Percentiles rank a stretch among this genome's conserved stretches.
Evolutionary conservation across 2,888 invertebrate species (phyloP).

Genomic region (Nineta flava): DNA sequence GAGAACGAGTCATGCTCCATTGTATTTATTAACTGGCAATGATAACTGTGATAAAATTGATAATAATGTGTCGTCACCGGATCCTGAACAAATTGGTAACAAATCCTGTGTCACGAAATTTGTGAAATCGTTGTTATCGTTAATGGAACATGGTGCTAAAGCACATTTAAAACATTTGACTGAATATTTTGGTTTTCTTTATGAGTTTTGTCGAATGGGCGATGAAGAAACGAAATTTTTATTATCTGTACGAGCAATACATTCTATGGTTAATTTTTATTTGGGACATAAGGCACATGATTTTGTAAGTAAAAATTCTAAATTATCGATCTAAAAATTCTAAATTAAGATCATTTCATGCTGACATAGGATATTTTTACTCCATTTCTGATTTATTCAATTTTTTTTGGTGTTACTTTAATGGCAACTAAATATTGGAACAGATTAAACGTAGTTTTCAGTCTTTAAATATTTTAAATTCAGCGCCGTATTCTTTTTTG

Average conservation of each 20-base stretch:
- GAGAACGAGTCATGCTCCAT: slow-evolving; percentile 38
- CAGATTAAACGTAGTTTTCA: too few relatives aligned
- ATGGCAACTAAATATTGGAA: background rate
- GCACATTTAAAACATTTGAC: slow-evolving; percentile 75
- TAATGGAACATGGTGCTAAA: slow-evolving; percentile 80
- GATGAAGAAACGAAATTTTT: slow-evolving; percentile 84
- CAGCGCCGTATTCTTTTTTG: too few relatives aligned
- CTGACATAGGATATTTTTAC: too few relatives aligned
- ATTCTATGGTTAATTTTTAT: slow-evolving; percentile 84
- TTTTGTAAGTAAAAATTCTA: slow-evolving; percentile 33
- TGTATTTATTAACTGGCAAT: slow-evolving; percentile 41
- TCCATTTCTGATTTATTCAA: too few relatives aligned
- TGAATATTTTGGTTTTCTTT: slow-evolving; percentile 82
- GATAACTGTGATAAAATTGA: slow-evolving; percentile 32
- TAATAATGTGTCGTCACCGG: slow-evolving; percentile 27
- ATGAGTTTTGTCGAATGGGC: slow-evolving; percentile 91
- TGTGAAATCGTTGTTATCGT: slow-evolving; percentile 70
- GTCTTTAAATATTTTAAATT: too few relatives aligned
- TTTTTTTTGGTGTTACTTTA: background rate
- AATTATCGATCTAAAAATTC: too few relatives aligned
- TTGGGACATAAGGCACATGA: slow-evolving; percentile 67
- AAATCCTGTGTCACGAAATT: slow-evolving; percentile 85
- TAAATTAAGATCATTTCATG: too few relatives aligned
- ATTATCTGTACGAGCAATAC: slow-evolving; percentile 71
- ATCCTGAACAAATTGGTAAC: slow-evolving; percentile 42